These are phyloP conservation scores for Tragelaphus imberbis DNA, from an alignment of 2,113 vertebrate genomes.

Conservation along the genomic window DNA sequence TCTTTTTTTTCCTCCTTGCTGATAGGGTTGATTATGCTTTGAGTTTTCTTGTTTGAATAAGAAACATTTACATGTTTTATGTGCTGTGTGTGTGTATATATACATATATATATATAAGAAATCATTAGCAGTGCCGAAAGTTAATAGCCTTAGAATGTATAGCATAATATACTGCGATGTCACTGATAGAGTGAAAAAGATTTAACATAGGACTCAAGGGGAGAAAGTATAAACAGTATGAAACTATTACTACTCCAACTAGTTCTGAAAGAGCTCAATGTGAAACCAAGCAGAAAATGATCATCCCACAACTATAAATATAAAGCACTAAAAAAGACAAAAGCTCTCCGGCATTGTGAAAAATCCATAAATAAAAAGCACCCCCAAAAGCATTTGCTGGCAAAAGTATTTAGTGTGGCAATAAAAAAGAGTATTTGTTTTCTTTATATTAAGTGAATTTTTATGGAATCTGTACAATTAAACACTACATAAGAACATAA, in stretches of 20 bases:
- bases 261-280: conserved; percentile 77
- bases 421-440: conserved; percentile 79
- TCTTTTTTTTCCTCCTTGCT: conserved; percentile 9
- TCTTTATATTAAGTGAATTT: conserved; percentile 79
- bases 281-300: conserved; percentile 85
- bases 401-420: conserved; percentile 80
- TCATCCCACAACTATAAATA: conserved; percentile 78
- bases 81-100: background rate
- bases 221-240: conserved; percentile 62
- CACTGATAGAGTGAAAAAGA: conserved; percentile 73
- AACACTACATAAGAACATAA: conserved; percentile 75
- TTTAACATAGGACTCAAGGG: conserved; percentile 69
- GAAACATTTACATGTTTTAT: conserved; percentile 63
- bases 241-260: conserved; percentile 79
- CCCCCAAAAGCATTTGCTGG: conserved; percentile 74
- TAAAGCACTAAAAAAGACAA: conserved; percentile 78
- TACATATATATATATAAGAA: conserved; percentile 59
- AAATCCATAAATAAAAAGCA: conserved; percentile 78
- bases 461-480: conserved; percentile 81
- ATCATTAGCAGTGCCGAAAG: conserved; percentile 74
- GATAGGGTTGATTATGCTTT: conserved; percentile 64
- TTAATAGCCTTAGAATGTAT: conserved; percentile 79
- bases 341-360: conserved; percentile 68
- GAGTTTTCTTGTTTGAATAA: conserved; percentile 56
- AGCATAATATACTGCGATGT: conserved; percentile 72